These are phyloP conservation scores for Tricholaema leucomelas DNA, from an alignment of 2,113 vertebrate genomes.

Conservation along the genomic window DNA sequence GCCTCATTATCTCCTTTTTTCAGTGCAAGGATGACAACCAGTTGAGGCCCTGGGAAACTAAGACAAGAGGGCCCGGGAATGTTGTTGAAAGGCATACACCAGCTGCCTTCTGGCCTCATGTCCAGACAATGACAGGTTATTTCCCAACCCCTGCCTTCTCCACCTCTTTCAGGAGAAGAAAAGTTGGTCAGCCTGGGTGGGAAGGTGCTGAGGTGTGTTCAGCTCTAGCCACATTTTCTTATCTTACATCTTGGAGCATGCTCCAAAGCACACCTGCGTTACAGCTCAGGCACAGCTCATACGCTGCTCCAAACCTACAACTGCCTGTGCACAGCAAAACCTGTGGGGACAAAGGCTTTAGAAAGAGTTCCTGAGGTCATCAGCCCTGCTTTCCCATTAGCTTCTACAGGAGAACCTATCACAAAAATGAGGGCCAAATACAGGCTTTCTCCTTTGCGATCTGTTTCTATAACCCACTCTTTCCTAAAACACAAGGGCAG, in stretches of 20 bases:
- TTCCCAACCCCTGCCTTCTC: background rate
- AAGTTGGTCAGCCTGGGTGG: background rate
- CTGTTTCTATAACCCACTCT: background rate
- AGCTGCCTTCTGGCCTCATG: background rate
- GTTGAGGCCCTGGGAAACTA: background rate
- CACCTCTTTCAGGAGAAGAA: background rate
- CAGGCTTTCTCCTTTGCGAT: background rate
- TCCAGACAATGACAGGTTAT: background rate
- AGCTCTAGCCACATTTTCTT: background rate
- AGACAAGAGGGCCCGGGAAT: background rate
- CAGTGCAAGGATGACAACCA: background rate
- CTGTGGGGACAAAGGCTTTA: background rate
- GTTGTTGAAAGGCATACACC: background rate
- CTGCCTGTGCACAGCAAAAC: background rate
- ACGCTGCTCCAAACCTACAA: background rate
- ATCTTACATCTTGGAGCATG: background rate
- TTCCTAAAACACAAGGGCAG: background rate
- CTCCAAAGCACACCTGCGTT: background rate
- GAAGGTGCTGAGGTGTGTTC: background rate
- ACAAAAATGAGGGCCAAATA: background rate
- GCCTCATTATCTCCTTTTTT: background rate
- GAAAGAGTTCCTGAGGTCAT: background rate
- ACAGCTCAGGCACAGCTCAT: background rate
- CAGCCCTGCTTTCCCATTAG: background rate
- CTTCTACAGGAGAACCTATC: background rate